These are phyloP conservation scores for Cephalophus harveyi DNA, from an alignment of 2,113 vertebrate genomes.

Conservation along the genomic window DNA sequence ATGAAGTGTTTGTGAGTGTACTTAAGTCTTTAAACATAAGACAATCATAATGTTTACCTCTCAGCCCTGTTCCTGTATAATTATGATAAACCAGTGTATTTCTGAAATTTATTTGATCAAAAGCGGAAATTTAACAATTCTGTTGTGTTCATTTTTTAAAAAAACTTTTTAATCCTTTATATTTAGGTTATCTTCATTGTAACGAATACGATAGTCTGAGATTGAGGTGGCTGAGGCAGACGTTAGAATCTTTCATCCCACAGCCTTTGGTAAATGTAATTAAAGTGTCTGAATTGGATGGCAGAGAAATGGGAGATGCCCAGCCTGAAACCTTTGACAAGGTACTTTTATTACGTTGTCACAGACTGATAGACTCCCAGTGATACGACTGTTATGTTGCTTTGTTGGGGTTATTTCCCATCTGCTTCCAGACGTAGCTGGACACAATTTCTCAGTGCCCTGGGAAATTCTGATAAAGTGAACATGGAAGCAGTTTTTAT, in stretches of 20 bases:
- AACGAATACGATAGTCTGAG: constrained; percentile 89
- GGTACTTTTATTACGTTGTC: constrained; percentile 73
- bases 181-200: constrained; percentile 88
- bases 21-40: constrained; percentile 8
- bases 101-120: constrained; percentile 26
- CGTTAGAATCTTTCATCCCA: constrained; percentile 93
- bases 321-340: constrained; percentile 86
- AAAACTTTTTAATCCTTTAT: constrained; percentile 13
- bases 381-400: background rate
- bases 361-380: background rate
- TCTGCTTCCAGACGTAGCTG: background rate
- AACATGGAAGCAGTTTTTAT: constrained; percentile 10
- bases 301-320: constrained; percentile 83
- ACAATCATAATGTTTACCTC: background rate
- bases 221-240: constrained; percentile 83
- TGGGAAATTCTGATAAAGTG: constrained; percentile 25
- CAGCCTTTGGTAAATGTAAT: constrained; percentile 78
- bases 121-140: constrained; percentile 17
- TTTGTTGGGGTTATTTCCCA: background rate
- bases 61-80: constrained; percentile 1
- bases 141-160: background rate
- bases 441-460: background rate
- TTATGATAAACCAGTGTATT: background rate
- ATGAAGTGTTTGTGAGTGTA: background rate
- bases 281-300: constrained; percentile 85